These are phyloP conservation scores for Lottia scabra DNA, from an alignment of 2,888 invertebrate genomes.

Conservation along the genomic window DNA sequence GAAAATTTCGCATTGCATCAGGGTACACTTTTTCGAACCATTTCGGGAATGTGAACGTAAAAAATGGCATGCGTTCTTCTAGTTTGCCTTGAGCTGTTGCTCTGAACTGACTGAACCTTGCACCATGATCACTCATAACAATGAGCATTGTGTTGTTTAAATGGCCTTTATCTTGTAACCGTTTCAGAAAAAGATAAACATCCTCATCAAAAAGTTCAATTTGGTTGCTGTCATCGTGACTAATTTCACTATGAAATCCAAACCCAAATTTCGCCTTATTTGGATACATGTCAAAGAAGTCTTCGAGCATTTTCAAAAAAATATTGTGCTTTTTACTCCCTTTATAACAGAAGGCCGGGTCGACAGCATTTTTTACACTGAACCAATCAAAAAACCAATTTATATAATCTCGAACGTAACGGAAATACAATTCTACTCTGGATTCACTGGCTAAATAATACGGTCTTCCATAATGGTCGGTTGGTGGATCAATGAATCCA, in stretches of 20 bases:
- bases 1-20: constrained; percentile 73
- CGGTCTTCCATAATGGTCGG: constrained; percentile 88
- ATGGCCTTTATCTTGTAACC: constrained; percentile 73
- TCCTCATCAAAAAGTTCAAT: constrained; percentile 81
- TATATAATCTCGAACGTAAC: background rate
- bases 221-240: constrained; percentile 86
- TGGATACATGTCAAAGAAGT: constrained; percentile 75
- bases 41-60: constrained; percentile 82
- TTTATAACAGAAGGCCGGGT: constrained; percentile 82
- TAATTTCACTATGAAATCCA: constrained; percentile 88
- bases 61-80: constrained; percentile 89
- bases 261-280: constrained; percentile 83
- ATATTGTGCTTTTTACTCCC: constrained; percentile 74
- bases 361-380: constrained; percentile 59
- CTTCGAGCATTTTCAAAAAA: constrained; percentile 66
- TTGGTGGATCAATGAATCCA: constrained; percentile 84
- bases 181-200: constrained; percentile 72
- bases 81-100: constrained; percentile 89
- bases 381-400: background rate
- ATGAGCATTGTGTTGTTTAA: constrained; percentile 85
- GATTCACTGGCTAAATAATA: constrained; percentile 69
- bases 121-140: constrained; percentile 92
- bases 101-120: constrained; percentile 81
- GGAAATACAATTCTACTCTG: background rate
- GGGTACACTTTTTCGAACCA: constrained; percentile 76